Evolutionary conservation across 2,113 vertebrate species (phyloP), one percentile per base, ranked within the genome.

Genomic region (Isichthys henryi): DNA sequence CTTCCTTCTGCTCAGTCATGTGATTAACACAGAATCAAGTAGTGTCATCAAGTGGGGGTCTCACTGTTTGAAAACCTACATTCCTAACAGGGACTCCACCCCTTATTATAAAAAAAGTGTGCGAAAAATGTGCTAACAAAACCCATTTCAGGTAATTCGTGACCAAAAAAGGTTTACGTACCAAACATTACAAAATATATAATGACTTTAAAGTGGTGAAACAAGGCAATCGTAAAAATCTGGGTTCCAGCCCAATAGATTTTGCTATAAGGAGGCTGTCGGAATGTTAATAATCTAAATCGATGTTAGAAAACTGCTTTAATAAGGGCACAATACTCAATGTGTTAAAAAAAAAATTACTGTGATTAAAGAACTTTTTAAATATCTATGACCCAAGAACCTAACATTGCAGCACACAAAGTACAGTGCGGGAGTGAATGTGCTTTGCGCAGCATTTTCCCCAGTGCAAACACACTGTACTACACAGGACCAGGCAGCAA

Each of bases 221-320:
- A 80, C 74, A 80, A 43, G 35, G 13, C 56, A 27, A 66, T 46
- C 5, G 39, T 23, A 66, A 43, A 46, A 62, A 74, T 77, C 70
- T 88, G 66, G 88, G 88, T 88, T 88, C 88, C 66, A 88, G 88
- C 31, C 88, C 88, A 48, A 77, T 50, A 80, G 49, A 52, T 77
- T 46, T 74, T 19, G 19, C 27, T 80, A 31, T 23, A 46, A 77
- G n/a, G 19, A 35, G 66, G 35, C 62, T 88, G 74, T 35, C 8
- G 11, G 49, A 49, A 88, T 27, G 27, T 70, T 77, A 88, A 88
- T 77, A 7, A 88, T 77, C 66, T 52, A 88, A 80, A 74, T 11
- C 0, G 1, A 5, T 49, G 48, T 66, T 87, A 66, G 46, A 88
- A 88, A 88, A 74, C 11, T 50, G 48, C 83, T 49, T 86, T 86